These are phyloP conservation scores for human (Homo sapiens) DNA, from an alignment of 2,113 vertebrate genomes.

Conservation along the genomic window DNA sequence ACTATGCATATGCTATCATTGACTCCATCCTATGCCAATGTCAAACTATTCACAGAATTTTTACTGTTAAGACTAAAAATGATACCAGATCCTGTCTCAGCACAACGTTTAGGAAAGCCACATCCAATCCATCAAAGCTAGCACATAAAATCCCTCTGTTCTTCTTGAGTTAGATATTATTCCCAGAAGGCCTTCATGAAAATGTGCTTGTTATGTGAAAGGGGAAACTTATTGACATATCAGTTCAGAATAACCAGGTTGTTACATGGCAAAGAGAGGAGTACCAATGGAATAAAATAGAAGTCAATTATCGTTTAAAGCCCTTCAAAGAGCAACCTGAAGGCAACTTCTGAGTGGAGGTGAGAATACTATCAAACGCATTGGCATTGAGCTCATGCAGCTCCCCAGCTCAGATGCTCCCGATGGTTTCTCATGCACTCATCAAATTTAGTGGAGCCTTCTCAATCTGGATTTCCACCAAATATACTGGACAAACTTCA, in stretches of 20 bases:
- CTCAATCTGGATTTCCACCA: not conserved
- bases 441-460: not conserved
- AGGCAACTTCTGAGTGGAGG: not conserved
- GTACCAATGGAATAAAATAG: not conserved
- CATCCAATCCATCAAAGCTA: not conserved
- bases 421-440: not conserved
- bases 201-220: slow-evolving; percentile 21
- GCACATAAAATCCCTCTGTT: not conserved
- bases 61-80: not conserved
- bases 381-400: not conserved
- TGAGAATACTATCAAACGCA: not conserved
- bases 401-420: not conserved
- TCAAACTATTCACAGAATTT: not conserved
- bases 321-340: no score
- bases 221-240: not conserved
- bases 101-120: not conserved
- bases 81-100: not conserved
- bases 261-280: not conserved
- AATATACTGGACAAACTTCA: not conserved
- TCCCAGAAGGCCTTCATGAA: slow-evolving; percentile 8
- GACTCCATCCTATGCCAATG: no score
- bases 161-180: not conserved
- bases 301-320: not conserved
- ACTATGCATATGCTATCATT: not conserved
- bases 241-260: not conserved